Conservation (phyloP, 2,797 vertebrate species). For the Xiphorhynchus erythropygius region DNA sequence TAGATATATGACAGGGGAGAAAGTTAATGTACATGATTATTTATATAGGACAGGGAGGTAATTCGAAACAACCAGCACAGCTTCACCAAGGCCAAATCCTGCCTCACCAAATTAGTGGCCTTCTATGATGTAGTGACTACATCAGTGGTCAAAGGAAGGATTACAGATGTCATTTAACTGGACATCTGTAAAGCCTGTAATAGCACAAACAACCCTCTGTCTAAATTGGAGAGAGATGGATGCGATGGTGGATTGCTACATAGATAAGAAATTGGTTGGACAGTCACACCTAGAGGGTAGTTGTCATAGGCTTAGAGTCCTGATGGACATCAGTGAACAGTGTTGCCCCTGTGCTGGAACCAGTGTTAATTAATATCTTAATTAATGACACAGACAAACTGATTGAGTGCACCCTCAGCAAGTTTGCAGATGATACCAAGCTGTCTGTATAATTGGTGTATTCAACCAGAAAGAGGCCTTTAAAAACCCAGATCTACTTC, state of each 20-base stretch:
- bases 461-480: background rate
- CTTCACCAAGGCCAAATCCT: background rate
- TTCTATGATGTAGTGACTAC: background rate
- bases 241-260: background rate
- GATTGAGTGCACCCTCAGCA: no score
- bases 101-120: background rate
- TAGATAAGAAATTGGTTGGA: background rate
- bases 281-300: background rate
- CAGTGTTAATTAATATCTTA: background rate
- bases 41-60: background rate
- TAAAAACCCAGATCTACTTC: background rate
- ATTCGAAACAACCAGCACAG: background rate
- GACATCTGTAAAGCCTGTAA: background rate
- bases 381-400: background rate
- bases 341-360: background rate
- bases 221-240: no score
- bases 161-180: background rate
- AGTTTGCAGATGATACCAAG: background rate
- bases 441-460: background rate
- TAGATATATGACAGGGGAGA: background rate
- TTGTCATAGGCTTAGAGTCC: background rate
- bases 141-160: background rate
- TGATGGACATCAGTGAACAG: background rate
- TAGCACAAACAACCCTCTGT: background rate
- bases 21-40: background rate